Evolutionary conservation across 2,888 invertebrate species (phyloP).

Genomic region (Notodonta ziczac): DNA sequence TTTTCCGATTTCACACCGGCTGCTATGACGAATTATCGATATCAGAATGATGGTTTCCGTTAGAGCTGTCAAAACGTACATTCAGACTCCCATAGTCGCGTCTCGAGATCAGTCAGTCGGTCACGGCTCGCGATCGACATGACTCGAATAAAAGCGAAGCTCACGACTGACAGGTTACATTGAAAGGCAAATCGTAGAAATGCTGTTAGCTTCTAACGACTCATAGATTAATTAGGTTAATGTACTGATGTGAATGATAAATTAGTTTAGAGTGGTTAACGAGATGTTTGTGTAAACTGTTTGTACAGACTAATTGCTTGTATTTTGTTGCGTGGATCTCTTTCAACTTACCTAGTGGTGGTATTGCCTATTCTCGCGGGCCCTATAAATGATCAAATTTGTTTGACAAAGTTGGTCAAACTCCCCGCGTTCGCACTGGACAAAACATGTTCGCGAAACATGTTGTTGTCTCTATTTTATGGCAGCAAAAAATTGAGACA

Average conservation of each 20-base stretch:
- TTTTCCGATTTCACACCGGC: constrained; percentile 38
- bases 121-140: constrained; percentile 61
- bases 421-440: too few species aligned
- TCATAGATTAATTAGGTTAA: constrained; percentile 41
- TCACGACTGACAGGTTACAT: constrained; percentile 21
- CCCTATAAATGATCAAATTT: too few species aligned
- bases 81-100: constrained; percentile 39
- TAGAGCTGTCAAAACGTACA: constrained; percentile 39
- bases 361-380: too few species aligned
- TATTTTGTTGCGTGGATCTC: constrained; percentile 6
- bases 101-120: constrained; percentile 49
- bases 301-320: constrained; percentile 1
- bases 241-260: constrained; percentile 37
- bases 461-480: too few species aligned
- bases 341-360: too few species aligned
- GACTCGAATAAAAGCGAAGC: constrained; percentile 37
- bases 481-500: too few species aligned
- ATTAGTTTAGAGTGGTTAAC: constrained; percentile 28
- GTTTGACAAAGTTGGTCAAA: too few species aligned
- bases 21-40: constrained; percentile 35
- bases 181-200: constrained; percentile 17
- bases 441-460: too few species aligned
- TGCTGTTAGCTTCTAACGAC: constrained; percentile 23
- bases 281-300: constrained; percentile 20
- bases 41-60: constrained; percentile 49